These are phyloP conservation scores for Urocynchramus pylzowi DNA, from an alignment of 2,113 vertebrate species.

Conservation along the genomic window DNA sequence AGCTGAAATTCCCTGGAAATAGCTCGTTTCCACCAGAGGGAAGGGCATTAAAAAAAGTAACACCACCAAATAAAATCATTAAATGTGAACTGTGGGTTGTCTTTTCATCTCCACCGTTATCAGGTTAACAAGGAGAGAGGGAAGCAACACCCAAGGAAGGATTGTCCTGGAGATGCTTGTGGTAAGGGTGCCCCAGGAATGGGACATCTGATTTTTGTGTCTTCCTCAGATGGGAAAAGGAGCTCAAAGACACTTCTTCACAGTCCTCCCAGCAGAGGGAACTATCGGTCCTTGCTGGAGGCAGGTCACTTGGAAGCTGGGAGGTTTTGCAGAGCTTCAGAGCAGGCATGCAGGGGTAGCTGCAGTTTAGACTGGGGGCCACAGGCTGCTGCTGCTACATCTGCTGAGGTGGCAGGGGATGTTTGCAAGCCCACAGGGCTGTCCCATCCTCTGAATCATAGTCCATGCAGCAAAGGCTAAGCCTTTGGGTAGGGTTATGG, in stretches of 20 bases:
- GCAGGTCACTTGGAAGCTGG: neutral
- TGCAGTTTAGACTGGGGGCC: neutral
- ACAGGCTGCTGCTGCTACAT: neutral
- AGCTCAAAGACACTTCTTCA: neutral
- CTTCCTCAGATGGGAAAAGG: neutral
- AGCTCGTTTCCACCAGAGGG: neutral
- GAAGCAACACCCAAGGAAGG: neutral
- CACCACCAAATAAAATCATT: neutral
- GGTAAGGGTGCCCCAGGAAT: neutral
- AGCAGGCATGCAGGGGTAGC: accelerated
- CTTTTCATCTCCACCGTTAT: neutral
- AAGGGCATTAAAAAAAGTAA: neutral
- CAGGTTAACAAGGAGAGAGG: neutral
- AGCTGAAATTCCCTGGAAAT: neutral
- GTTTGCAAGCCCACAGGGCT: neutral
- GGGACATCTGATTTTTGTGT: neutral
- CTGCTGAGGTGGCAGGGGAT: neutral
- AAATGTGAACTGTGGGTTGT: neutral
- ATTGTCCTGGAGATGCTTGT: neutral
- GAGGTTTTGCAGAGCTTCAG: neutral
- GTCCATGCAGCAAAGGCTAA: neutral
- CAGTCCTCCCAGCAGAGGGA: slow-evolving; percentile 45
- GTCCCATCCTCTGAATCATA: neutral
- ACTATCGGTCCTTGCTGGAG: slow-evolving; percentile 7
- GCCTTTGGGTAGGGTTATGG: neutral